Conservation (phyloP, 2,797 vertebrate genomes). For the Urophycis tenuis region DNA sequence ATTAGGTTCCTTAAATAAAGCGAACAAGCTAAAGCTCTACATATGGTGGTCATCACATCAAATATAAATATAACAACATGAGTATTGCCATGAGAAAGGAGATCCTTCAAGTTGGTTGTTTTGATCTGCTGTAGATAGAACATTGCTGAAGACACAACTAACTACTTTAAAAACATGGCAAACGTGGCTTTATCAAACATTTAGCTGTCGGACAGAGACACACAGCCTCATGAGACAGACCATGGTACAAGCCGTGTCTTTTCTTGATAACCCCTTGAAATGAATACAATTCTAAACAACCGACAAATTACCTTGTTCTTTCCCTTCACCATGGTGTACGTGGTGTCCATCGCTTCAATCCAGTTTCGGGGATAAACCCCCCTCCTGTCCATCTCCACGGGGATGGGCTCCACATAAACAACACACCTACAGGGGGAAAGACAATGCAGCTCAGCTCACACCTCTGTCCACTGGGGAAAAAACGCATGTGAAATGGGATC, state of each 20-base stretch:
- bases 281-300: background rate
- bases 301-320: conserved; percentile 72
- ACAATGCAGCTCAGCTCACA: conserved; percentile 20
- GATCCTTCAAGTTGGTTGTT: background rate
- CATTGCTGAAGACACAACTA: background rate
- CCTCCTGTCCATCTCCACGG: conserved; percentile 37
- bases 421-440: conserved; percentile 57
- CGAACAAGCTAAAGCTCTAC: background rate
- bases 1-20: background rate
- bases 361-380: conserved; percentile 55
- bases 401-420: conserved; percentile 23
- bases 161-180: background rate
- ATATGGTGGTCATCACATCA: background rate
- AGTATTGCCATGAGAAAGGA: background rate
- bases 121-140: background rate
- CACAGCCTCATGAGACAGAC: background rate
- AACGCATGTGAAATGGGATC: background rate
- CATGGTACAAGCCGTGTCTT: background rate
- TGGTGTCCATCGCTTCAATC: conserved; percentile 64
- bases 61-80: background rate
- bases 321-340: conserved; percentile 52
- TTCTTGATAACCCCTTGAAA: background rate
- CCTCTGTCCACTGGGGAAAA: conserved; percentile 7
- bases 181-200: background rate
- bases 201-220: too few relatives aligned